These are phyloP conservation scores for Mastomys coucha DNA, from an alignment of 2,113 vertebrate species.

Conservation along the genomic window DNA sequence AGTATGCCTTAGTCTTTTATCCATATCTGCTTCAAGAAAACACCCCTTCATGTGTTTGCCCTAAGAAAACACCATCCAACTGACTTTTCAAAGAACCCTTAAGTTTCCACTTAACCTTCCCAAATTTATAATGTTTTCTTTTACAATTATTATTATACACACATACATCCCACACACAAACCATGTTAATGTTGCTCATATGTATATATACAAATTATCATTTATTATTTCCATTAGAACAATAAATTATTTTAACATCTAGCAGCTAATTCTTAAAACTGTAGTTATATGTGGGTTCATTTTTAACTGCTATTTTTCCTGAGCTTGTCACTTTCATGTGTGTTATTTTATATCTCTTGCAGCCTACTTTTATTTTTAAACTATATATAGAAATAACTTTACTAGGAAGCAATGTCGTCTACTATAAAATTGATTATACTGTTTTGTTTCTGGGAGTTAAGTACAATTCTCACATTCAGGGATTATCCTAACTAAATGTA, in stretches of 20 bases:
- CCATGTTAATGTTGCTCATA: background rate
- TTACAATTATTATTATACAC: background rate
- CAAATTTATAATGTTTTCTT: background rate
- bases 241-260: conserved; percentile 19
- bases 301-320: background rate
- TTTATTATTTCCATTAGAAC: background rate
- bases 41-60: too few relatives aligned
- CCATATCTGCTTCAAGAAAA: too few relatives aligned
- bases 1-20: too few relatives aligned
- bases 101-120: too few relatives aligned
- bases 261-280: background rate
- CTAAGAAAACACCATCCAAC: too few relatives aligned
- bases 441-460: background rate
- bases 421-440: background rate
- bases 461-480: background rate
- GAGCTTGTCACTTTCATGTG: background rate
- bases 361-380: background rate
- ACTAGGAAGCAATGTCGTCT: background rate
- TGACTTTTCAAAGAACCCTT: too few relatives aligned
- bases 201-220: background rate
- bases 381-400: background rate
- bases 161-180: too few relatives aligned
- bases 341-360: background rate
- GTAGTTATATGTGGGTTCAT: background rate
- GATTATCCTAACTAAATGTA: background rate